These are phyloP conservation scores for Hecatera dysodea DNA, from an alignment of 2,888 invertebrate genomes.

Conservation along the genomic window DNA sequence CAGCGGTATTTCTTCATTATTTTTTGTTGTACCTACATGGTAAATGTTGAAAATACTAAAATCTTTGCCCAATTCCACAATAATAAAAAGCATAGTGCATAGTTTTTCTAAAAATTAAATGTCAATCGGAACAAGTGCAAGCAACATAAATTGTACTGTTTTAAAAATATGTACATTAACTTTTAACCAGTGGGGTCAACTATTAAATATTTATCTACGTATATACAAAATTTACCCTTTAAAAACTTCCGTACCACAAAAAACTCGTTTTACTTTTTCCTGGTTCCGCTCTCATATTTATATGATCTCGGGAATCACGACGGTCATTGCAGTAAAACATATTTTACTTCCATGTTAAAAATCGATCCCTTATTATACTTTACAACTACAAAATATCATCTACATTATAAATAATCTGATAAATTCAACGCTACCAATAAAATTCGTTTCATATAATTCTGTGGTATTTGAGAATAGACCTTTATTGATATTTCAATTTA, in stretches of 20 bases:
- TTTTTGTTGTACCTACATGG: too few relatives aligned
- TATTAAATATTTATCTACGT: background rate
- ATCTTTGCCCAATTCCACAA: too few relatives aligned
- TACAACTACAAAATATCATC: conserved; percentile 36
- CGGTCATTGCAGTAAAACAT: background rate
- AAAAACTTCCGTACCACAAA: background rate
- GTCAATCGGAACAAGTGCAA: conserved; percentile 12
- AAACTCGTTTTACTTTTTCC: background rate
- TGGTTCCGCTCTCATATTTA: background rate
- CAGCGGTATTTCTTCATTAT: too few relatives aligned
- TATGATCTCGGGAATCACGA: background rate
- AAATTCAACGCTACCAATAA: conserved; percentile 26
- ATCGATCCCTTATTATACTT: conserved; percentile 1
- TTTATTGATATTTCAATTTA: conserved; percentile 11
- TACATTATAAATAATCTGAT: conserved; percentile 39
- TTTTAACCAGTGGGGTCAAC: background rate
- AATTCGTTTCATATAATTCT: conserved; percentile 12
- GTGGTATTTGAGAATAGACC: background rate
- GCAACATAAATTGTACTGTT: conserved; percentile 49
- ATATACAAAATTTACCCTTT: conserved; percentile 16
- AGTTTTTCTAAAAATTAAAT: background rate
- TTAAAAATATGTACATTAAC: conserved; percentile 46
- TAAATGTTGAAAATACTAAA: background rate
- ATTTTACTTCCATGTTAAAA: background rate
- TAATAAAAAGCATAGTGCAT: background rate